These are phyloP conservation scores for Tortricodes alternella DNA, from an alignment of 2,888 invertebrate species.

Conservation along the genomic window DNA sequence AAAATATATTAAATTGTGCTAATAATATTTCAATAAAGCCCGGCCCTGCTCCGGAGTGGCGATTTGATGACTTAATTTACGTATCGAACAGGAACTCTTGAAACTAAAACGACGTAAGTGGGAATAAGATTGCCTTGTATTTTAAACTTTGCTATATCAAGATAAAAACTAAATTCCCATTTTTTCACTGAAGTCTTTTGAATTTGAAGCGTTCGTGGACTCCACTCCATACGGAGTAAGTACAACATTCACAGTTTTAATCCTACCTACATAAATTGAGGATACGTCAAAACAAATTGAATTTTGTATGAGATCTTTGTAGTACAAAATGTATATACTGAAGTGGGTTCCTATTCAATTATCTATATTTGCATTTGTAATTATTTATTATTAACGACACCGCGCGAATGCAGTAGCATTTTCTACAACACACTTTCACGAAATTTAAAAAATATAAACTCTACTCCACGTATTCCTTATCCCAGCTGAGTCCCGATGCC, in stretches of 20 bases:
- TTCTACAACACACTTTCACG: no score
- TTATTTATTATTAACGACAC: no score
- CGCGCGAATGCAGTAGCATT: no score
- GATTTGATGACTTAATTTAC: slow-evolving; percentile 25
- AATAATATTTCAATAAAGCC: neutral
- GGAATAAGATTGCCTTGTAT: neutral
- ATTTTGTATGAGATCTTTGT: no score
- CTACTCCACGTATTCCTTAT: neutral
- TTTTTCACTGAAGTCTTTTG: neutral
- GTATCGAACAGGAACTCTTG: slow-evolving; percentile 9
- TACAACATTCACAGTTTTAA: neutral
- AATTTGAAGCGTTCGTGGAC: neutral
- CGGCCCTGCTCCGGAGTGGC: slow-evolving; percentile 8
- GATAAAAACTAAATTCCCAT: neutral
- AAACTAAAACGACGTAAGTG: neutral
- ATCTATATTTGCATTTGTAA: no score
- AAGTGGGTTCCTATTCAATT: no score
- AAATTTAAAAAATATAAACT: neutral
- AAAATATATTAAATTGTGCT: no score
- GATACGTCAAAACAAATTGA: neutral
- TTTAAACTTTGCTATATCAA: neutral
- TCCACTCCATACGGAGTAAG: neutral
- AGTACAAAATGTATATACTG: no score
- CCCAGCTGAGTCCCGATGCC: slow-evolving; percentile 41
- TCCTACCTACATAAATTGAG: neutral